phyloP scores from a whole-genome alignment of 2,797 vertebrate genomes.

The Lagorchestes hirsutus region DNA sequence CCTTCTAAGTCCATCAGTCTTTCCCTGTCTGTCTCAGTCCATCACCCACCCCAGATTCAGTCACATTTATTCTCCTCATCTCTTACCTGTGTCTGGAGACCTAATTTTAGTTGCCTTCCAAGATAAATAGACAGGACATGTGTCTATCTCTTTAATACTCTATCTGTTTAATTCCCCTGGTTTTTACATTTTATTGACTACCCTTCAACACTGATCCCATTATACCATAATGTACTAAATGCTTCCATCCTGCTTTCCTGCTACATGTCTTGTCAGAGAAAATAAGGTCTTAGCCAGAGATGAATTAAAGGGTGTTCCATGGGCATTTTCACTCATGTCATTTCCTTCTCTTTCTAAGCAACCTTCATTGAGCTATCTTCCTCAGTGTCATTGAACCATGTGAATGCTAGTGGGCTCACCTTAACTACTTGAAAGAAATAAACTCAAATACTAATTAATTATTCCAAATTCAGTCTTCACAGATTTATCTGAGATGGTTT shows the following conservation, averaged over 20 bases:
- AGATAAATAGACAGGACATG: not conserved
- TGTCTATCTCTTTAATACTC: not conserved
- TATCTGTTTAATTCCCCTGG: not conserved
- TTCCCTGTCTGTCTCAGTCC: not conserved
- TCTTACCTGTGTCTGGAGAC: not conserved
- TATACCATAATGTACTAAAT: not conserved
- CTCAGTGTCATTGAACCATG: not conserved
- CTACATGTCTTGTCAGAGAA: not conserved
- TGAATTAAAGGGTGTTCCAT: not conserved
- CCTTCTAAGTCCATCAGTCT: not conserved
- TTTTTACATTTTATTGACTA: not conserved
- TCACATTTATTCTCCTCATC: not conserved
- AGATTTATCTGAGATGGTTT: constrained; percentile 41
- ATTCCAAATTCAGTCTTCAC: constrained; percentile 36
- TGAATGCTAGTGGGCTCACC: constrained; percentile 42
- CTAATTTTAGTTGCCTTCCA: not conserved
- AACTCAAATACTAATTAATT: constrained; percentile 28
- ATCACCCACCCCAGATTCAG: not conserved
- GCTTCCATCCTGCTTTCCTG: not conserved
- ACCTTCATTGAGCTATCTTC: not conserved
- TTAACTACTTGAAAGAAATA: constrained; percentile 32
- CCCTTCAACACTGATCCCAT: not conserved
- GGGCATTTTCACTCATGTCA: not conserved
- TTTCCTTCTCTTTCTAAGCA: not conserved
- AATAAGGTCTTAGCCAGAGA: not conserved